Evolutionary conservation across 2,888 invertebrate species (phyloP), one percentile per base, ranked within the genome.

Genomic region (Drymonia ruficornis): DNA sequence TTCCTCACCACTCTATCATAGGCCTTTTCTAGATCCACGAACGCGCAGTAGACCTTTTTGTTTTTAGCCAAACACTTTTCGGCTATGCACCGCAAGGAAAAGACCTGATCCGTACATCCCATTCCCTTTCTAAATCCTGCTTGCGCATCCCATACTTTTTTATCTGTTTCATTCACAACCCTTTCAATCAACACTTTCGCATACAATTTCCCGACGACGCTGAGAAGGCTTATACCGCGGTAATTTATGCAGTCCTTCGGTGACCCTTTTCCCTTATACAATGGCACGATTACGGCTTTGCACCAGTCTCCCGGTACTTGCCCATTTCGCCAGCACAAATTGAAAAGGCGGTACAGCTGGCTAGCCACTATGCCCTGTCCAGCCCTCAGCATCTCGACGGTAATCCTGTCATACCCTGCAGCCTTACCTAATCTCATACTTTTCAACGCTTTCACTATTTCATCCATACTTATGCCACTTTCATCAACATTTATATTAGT

Each of bases 401-500:
- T 19, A 28, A 50, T 31, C 50, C 50, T 50, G 13, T 50, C 50
- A 50, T 50, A 50, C 18, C 31, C 50, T 11, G 36, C 36, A 36
- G 11, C 36, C 3, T 13, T 11, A 13, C 11, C 13, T 36, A 36
- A 36, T 36, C 9, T 36, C 13, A 36, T 36, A 7, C 11, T 36
- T 3, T 36, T 36, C 36, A 36, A 4, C 9, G 36, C 36, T 7
- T 36, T 13, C 11, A 36, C 13, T 13, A 36, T 36, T 11, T 36
- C 36, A 28, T 28, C 28, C n/a, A n/a, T n/a, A n/a, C n/a, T n/a
- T n/a, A n/a, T n/a, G n/a, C n/a, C n/a, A n/a, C n/a, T n/a, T n/a
- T n/a, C n/a, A n/a, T n/a, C n/a, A n/a, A n/a, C n/a, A n/a, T n/a
- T n/a, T n/a, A n/a, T n/a, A n/a, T n/a, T n/a, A n/a, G n/a, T n/a